A percentile compares a stretch with the other conserved stretches of the same genome.
Conservation (phyloP, 2,797 vertebrate species). For the Enteromius unitaeniatus region DNA sequence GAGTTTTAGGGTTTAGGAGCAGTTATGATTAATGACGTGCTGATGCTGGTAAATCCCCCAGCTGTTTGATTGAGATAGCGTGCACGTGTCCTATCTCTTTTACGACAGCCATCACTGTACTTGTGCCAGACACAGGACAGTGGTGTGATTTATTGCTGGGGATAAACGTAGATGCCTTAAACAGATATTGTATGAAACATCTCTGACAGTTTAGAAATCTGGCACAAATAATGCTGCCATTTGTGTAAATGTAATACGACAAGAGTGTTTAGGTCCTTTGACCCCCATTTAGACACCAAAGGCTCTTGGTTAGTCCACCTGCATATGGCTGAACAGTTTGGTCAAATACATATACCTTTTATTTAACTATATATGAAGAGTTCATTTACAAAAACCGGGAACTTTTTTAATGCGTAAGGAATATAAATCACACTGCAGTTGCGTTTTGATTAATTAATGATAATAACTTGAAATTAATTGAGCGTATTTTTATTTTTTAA, state of each 20-base stretch:
- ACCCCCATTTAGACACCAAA: background rate
- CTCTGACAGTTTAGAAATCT: slow-evolving; percentile 6
- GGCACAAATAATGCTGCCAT: background rate
- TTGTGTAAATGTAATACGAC: background rate
- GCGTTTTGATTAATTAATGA: no score
- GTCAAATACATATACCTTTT: background rate
- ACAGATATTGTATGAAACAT: background rate
- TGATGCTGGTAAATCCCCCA: background rate
- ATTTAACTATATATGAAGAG: background rate
- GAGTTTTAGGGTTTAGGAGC: slow-evolving; percentile 39
- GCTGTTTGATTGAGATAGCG: background rate
- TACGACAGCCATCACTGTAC: background rate
- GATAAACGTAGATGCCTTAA: slow-evolving; percentile 2
- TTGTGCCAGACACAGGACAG: slow-evolving; percentile 4
- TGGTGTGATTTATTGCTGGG: slow-evolving; percentile 29
- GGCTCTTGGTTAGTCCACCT: background rate
- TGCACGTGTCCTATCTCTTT: slow-evolving; percentile 16
- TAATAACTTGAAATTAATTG: no score
- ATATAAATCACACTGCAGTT: no score
- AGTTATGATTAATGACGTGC: slow-evolving; percentile 32
- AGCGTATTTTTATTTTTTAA: no score
- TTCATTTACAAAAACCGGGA: no score
- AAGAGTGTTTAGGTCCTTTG: background rate
- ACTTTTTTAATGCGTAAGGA: no score
- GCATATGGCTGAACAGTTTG: background rate